phyloP scores from a whole-genome alignment of 2,888 invertebrate genomes.

The Teleiodes luculella region DNA sequence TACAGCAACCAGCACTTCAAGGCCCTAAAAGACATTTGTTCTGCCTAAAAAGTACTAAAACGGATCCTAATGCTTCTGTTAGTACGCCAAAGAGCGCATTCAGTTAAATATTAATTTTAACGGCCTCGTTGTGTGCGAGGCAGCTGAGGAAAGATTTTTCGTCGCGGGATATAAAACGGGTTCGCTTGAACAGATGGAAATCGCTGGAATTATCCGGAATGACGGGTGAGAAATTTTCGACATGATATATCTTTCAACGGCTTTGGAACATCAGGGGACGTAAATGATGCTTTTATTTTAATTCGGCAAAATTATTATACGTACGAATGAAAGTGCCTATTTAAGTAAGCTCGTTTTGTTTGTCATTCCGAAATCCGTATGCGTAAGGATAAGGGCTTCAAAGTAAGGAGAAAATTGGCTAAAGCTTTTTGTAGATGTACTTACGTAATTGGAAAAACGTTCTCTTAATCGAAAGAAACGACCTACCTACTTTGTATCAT shows the following conservation, averaged over 20 bases:
- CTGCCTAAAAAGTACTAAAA: background rate
- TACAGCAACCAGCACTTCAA: background rate
- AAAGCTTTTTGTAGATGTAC: background rate
- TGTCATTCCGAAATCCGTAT: no score
- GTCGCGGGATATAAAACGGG: background rate
- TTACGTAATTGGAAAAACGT: background rate
- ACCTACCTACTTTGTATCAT: no score
- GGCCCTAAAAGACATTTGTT: background rate
- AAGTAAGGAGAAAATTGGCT: background rate
- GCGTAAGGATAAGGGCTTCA: no score
- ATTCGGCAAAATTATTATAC: background rate
- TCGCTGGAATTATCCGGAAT: background rate
- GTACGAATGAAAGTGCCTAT: no score
- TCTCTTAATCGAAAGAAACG: no score
- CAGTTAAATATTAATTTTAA: slow-evolving; percentile 5
- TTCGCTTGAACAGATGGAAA: slow-evolving; percentile 2
- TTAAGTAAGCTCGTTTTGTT: no score
- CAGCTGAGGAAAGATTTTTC: background rate
- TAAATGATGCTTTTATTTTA: background rate
- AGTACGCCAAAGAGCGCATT: slow-evolving; percentile 4
- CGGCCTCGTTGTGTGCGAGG: background rate
- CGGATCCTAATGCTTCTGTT: background rate
- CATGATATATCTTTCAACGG: background rate
- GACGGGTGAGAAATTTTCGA: background rate
- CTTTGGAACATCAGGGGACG: background rate